These are phyloP conservation scores for Sebastes elongatus DNA, from an alignment of 2,797 vertebrate genomes.

Conservation along the genomic window DNA sequence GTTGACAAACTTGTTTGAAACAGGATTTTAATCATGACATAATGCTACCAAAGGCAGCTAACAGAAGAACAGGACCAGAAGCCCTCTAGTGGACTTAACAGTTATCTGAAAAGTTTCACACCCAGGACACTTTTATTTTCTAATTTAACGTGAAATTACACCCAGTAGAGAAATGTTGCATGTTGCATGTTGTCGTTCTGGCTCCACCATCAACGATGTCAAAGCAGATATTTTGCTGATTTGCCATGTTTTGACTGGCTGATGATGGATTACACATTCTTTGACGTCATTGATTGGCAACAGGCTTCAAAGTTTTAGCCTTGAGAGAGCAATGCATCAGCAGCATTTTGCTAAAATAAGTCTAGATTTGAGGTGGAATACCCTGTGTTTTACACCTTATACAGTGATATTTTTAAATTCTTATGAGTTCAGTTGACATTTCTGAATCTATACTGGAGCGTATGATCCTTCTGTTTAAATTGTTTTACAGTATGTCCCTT, in stretches of 20 bases:
- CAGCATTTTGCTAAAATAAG: not conserved
- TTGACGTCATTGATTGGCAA: not conserved
- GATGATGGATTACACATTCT: not conserved
- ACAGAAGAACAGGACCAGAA: not conserved
- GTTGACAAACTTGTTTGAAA: not conserved
- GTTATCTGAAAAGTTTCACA: not conserved
- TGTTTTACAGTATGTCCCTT: too few species aligned
- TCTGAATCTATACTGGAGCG: not conserved
- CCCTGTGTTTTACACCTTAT: not conserved
- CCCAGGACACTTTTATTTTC: not conserved
- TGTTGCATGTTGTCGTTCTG: not conserved
- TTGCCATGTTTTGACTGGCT: not conserved
- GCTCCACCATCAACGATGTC: not conserved
- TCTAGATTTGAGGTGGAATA: not conserved
- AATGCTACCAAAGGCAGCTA: not conserved
- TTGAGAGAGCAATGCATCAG: not conserved
- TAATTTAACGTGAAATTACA: not conserved
- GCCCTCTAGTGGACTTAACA: conserved; percentile 3
- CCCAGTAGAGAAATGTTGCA: not conserved
- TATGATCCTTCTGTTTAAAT: not conserved
- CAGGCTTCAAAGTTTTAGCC: not conserved
- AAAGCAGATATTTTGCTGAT: not conserved
- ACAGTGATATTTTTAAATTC: not conserved
- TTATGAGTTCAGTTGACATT: not conserved
- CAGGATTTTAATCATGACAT: not conserved